These are phyloP conservation scores for Falco cherrug DNA, from an alignment of 2,797 vertebrate genomes.

Conservation along the genomic window DNA sequence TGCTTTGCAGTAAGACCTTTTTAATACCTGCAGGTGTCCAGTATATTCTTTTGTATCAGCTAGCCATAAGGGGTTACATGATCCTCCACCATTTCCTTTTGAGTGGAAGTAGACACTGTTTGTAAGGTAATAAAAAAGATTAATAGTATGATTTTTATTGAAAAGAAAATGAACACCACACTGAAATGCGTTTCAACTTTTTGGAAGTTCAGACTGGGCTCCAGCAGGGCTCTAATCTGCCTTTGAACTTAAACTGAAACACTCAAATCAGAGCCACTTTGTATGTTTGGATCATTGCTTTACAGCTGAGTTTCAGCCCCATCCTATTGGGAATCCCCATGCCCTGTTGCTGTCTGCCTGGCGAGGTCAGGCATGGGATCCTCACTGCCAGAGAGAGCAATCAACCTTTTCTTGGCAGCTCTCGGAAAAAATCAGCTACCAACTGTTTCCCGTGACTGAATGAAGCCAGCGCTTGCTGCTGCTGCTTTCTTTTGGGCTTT, in stretches of 20 bases:
- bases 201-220: background rate
- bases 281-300: background rate
- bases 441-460: background rate
- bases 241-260: slow-evolving; percentile 4
- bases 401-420: background rate
- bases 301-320: background rate
- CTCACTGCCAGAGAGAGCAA: background rate
- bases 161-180: background rate
- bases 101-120: background rate
- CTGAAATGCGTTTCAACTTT: slow-evolving; percentile 1
- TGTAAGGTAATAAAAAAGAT: background rate
- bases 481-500: background rate
- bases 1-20: background rate
- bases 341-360: background rate
- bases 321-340: background rate
- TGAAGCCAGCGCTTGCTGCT: background rate
- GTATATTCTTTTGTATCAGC: background rate
- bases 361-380: background rate
- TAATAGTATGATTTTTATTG: background rate
- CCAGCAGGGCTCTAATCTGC: slow-evolving; percentile 18
- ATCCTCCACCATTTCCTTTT: background rate
- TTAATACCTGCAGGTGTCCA: slow-evolving; percentile 1
- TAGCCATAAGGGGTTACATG: background rate
- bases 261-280: background rate
- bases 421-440: background rate